A percentile compares a stretch with the other conserved stretches of the same genome.
Conservation (phyloP, 37 sponge, comb jelly and placozoan species). For the Beroe ovata region DNA sequence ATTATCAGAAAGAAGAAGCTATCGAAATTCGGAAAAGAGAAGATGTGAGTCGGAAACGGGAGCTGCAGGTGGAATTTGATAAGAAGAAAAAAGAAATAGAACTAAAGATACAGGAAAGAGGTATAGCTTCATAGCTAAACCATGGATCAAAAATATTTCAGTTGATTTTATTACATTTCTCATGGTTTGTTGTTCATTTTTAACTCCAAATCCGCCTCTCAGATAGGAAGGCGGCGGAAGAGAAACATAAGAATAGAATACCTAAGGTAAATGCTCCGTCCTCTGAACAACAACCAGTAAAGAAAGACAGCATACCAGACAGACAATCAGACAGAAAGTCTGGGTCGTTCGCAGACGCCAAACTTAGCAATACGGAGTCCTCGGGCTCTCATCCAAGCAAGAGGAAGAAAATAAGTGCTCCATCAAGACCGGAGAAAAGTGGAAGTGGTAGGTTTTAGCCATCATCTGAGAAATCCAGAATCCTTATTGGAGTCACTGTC, state of each 20-base stretch:
- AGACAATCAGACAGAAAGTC: not conserved
- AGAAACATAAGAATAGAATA: constrained; percentile 1
- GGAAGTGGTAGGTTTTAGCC: not conserved
- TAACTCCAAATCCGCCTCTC: not conserved
- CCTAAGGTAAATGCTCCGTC: not conserved
- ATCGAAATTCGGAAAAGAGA: not conserved
- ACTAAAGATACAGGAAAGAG: not conserved
- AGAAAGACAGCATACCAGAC: not conserved
- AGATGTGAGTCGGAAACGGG: not conserved
- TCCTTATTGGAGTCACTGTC: too few relatives aligned
- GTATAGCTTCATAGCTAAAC: too few relatives aligned
- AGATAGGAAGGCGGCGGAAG: constrained; percentile 1
- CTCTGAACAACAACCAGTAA: not conserved
- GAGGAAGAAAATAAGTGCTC: constrained; percentile 8
- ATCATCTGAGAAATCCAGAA: too few relatives aligned
- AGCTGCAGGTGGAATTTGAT: not conserved
- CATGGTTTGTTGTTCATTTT: not conserved
- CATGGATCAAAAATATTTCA: not conserved
- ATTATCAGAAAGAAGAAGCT: not conserved
- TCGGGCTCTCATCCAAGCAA: constrained; percentile 12
- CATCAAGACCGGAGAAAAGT: not conserved
- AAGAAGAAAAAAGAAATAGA: not conserved
- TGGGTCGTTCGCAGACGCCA: not conserved
- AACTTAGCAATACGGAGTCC: not conserved
- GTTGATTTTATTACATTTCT: not conserved